A percentile compares a stretch with the other conserved stretches of the same genome.
Evolutionary conservation across 2,113 vertebrate genomes (phyloP).

Genomic region (Melanotaenia duboulayi): DNA sequence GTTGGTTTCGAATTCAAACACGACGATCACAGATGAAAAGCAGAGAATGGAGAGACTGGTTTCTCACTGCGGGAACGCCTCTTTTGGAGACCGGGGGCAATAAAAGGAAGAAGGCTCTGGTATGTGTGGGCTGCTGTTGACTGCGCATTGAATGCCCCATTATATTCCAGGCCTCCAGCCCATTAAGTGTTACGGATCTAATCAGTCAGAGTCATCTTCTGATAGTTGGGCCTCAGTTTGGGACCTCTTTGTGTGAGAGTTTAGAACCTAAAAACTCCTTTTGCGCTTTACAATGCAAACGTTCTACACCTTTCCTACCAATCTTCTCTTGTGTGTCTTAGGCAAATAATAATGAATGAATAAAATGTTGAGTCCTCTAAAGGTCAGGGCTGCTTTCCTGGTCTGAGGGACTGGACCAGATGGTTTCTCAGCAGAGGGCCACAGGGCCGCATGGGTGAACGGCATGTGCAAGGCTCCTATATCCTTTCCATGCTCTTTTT

Average conservation of each 20-base stretch:
- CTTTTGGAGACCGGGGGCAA: conserved; percentile 35
- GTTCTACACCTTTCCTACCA: no score
- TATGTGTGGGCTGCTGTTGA: conserved; percentile 62
- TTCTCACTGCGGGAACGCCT: conserved; percentile 52
- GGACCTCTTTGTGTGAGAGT: conserved; percentile 6
- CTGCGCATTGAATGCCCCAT: conserved; percentile 65
- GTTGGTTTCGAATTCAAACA: conserved; percentile 24
- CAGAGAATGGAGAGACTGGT: conserved; percentile 54
- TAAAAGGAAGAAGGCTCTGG: conserved; percentile 52
- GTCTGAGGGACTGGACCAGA: conserved; percentile 67
- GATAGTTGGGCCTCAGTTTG: conserved; percentile 24
- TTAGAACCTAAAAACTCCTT: background rate
- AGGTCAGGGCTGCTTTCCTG: conserved; percentile 38
- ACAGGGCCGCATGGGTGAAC: conserved; percentile 41
- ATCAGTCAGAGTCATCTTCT: conserved; percentile 49
- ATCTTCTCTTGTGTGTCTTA: no score
- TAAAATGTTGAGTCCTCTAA: conserved; percentile 17
- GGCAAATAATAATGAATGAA: no score
- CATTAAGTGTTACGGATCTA: conserved; percentile 58
- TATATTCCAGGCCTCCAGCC: conserved; percentile 58
- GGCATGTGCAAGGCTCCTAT: conserved; percentile 39
- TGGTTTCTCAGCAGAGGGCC: conserved; percentile 66
- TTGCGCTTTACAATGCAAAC: background rate
- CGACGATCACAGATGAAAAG: conserved; percentile 43
- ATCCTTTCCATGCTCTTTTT: conserved; percentile 20